phyloP scores from a whole-genome alignment of 1,140 invertebrate genomes.

The Macrosteles quadrilineatus region DNA sequence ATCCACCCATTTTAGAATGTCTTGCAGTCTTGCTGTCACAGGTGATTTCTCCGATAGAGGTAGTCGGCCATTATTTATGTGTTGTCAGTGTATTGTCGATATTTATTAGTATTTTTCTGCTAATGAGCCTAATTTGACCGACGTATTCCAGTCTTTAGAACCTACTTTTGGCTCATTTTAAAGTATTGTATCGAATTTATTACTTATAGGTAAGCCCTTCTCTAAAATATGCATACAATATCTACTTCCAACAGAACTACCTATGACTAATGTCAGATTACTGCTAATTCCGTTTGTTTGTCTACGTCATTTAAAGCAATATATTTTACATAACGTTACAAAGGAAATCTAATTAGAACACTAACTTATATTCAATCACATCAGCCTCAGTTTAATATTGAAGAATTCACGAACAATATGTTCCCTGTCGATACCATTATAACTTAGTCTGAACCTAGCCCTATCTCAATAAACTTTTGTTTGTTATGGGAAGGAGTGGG shows the following conservation, averaged over 20 bases:
- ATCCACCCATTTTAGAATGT: too few species aligned
- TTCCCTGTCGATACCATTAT: too few species aligned
- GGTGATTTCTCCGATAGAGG: not conserved
- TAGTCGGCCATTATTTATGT: slow-evolving; percentile 11
- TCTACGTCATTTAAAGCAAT: not conserved
- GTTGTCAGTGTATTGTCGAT: slow-evolving; percentile 1
- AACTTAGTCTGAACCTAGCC: too few species aligned
- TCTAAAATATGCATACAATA: too few species aligned
- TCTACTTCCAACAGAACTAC: not conserved
- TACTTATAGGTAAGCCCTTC: not conserved
- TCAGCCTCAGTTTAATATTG: too few species aligned
- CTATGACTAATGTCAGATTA: not conserved
- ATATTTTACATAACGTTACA: slow-evolving; percentile 6
- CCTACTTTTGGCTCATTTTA: not conserved
- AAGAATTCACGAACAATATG: too few species aligned
- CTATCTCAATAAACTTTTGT: too few species aligned
- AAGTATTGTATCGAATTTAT: not conserved
- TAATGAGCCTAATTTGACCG: not conserved
- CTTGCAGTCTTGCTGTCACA: too few species aligned
- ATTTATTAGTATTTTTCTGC: not conserved
- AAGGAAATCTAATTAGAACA: not conserved
- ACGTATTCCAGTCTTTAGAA: not conserved
- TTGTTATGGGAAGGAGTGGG: too few species aligned
- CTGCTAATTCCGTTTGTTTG: not conserved
- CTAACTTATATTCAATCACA: too few species aligned